phyloP scores from a whole-genome alignment of 2,888 invertebrate genomes.

The Cheilosia vulpina region DNA sequence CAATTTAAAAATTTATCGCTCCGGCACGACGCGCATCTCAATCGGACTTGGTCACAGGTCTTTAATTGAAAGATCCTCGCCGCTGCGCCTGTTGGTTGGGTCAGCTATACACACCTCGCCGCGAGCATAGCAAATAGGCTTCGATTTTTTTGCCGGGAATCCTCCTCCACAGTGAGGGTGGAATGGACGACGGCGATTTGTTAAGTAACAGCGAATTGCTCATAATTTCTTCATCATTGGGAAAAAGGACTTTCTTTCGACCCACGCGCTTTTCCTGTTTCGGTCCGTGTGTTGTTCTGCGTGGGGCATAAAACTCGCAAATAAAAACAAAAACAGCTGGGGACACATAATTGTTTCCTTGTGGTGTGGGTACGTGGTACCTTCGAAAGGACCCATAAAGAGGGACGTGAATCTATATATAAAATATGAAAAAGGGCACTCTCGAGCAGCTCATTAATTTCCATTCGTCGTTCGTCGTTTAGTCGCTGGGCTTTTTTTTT shows the following conservation, averaged over 20 bases:
- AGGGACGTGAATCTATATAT: constrained; percentile 30
- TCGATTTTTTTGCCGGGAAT: background rate
- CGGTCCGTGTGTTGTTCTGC: constrained; percentile 17
- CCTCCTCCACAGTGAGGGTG: background rate
- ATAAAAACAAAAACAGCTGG: constrained; percentile 69
- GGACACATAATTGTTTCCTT: constrained; percentile 63
- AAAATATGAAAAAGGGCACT: constrained; percentile 52
- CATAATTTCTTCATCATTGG: constrained; percentile 65
- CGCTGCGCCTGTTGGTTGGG: constrained; percentile 10
- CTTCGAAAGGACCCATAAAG: constrained; percentile 22
- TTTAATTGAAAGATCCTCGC: constrained; percentile 64
- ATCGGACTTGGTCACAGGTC: constrained; percentile 45
- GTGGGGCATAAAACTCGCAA: constrained; percentile 53
- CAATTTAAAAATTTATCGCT: constrained; percentile 67
- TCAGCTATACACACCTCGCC: background rate
- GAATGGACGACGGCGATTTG: constrained; percentile 46
- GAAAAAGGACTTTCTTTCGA: constrained; percentile 37
- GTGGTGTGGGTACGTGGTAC: background rate
- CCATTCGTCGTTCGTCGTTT: constrained; percentile 62
- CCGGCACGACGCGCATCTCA: constrained; percentile 68
- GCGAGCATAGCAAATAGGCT: constrained; percentile 53
- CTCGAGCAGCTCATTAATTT: constrained; percentile 73
- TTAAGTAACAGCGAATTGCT: constrained; percentile 71
- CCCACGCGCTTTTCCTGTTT: background rate
- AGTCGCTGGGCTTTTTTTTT: background rate